Conservation (phyloP, 2,113 vertebrate species). For the Apodemus sylvaticus region DNA sequence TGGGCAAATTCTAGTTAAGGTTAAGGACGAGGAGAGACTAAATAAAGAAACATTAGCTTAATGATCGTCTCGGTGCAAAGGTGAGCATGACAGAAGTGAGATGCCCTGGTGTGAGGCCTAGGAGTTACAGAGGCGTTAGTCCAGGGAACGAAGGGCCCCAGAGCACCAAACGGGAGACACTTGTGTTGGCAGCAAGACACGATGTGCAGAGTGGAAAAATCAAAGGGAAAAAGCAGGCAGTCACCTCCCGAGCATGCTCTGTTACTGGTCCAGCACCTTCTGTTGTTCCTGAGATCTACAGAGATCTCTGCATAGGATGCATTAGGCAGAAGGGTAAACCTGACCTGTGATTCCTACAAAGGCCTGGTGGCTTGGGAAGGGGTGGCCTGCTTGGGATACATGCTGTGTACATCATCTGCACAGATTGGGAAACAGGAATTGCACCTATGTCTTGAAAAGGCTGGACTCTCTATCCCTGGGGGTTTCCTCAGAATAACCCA, state of each 20-base stretch:
- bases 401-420: not conserved
- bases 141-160: not conserved
- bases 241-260: not conserved
- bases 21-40: slow-evolving; percentile 51
- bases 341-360: not conserved
- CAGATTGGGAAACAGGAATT: not conserved
- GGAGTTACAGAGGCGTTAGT: not conserved
- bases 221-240: not conserved
- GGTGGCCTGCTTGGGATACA: not conserved
- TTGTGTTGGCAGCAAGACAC: not conserved
- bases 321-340: not conserved
- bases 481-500: not conserved
- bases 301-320: not conserved
- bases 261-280: not conserved
- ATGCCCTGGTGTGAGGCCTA: not conserved
- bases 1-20: slow-evolving; percentile 50
- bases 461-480: not conserved
- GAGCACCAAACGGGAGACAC: not conserved
- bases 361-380: not conserved
- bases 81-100: not conserved
- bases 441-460: not conserved
- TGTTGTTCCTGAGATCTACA: not conserved
- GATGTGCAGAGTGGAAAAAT: not conserved
- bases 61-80: slow-evolving; percentile 44
- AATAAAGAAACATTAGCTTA: slow-evolving; percentile 42